Evolutionary conservation across 2,113 vertebrate species (phyloP).

Genomic region (Gallinago media): DNA sequence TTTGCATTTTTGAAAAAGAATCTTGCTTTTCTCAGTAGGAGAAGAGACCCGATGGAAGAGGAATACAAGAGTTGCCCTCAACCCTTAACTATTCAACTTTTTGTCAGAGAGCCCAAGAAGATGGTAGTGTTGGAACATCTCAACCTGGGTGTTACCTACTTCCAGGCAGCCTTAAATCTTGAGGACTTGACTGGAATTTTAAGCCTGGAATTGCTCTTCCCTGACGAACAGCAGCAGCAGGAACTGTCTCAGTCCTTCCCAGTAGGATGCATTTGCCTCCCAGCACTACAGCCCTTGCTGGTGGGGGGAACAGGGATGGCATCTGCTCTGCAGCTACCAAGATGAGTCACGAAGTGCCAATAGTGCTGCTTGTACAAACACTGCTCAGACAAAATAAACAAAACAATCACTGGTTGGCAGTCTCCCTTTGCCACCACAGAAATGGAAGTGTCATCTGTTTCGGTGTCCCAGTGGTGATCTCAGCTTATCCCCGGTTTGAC

Average conservation of each 20-base stretch:
- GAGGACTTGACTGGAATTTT: not conserved
- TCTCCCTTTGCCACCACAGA: not conserved
- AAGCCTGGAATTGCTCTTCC: not conserved
- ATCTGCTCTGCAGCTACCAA: not conserved
- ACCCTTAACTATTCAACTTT: not conserved
- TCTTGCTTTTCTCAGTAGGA: not conserved
- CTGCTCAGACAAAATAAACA: constrained; percentile 26
- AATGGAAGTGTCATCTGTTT: constrained; percentile 12
- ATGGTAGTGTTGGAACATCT: not conserved
- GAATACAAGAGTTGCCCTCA: not conserved
- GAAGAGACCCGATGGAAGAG: not conserved
- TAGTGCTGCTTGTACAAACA: constrained; percentile 14
- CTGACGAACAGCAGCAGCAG: not conserved
- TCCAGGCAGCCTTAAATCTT: not conserved
- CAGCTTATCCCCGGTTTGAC: not conserved
- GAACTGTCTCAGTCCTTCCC: not conserved
- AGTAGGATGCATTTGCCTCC: not conserved
- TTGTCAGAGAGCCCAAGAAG: not conserved
- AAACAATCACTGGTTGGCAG: not conserved
- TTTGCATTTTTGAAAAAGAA: not conserved
- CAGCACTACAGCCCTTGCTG: not conserved
- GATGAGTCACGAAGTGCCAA: not conserved
- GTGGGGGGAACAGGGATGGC: not conserved
- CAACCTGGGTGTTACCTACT: not conserved
- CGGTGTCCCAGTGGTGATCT: not conserved